Evolutionary conservation across 2,888 invertebrate genomes (phyloP).

Genomic region (Drosophila longiperda): DNA sequence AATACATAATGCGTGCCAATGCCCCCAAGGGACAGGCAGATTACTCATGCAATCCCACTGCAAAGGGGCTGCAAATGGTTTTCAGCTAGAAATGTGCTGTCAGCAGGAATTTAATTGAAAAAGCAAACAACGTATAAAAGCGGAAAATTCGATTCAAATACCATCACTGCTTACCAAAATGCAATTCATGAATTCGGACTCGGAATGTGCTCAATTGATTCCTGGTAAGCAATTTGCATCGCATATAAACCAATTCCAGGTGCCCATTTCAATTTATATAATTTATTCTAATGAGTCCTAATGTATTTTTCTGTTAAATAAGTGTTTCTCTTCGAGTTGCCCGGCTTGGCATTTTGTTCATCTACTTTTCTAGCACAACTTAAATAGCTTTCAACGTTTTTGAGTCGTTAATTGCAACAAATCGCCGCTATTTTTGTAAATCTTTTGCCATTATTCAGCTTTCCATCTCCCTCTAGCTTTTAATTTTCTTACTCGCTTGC

Average conservation of each 20-base stretch:
- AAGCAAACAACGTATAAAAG: slow-evolving; percentile 44
- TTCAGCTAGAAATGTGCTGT: slow-evolving; percentile 42
- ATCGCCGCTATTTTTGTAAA: slow-evolving; percentile 69
- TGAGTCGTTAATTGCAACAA: slow-evolving; percentile 73
- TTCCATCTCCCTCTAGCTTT: slow-evolving; percentile 3
- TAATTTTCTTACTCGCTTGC: neutral
- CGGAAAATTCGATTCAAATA: slow-evolving; percentile 19
- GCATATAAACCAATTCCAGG: slow-evolving; percentile 1
- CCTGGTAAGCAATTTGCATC: neutral
- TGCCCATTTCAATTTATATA: neutral
- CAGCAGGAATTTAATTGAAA: slow-evolving; percentile 68
- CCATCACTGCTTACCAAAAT: neutral
- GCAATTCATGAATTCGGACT: slow-evolving; percentile 1
- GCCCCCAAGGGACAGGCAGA: slow-evolving; percentile 21
- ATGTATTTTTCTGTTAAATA: neutral
- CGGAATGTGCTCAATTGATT: slow-evolving; percentile 14
- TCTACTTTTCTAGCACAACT: slow-evolving; percentile 16
- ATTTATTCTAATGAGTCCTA: slow-evolving; percentile 2
- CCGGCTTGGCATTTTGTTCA: neutral
- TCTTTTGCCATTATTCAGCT: slow-evolving; percentile 61
- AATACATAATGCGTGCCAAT: slow-evolving; percentile 23
- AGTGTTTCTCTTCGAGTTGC: neutral
- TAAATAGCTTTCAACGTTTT: slow-evolving; percentile 54
- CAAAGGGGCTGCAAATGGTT: slow-evolving; percentile 35
- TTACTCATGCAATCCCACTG: slow-evolving; percentile 1